These are phyloP conservation scores for Lepidurus arcticus DNA, from an alignment of 1,140 invertebrate species.

Conservation along the genomic window DNA sequence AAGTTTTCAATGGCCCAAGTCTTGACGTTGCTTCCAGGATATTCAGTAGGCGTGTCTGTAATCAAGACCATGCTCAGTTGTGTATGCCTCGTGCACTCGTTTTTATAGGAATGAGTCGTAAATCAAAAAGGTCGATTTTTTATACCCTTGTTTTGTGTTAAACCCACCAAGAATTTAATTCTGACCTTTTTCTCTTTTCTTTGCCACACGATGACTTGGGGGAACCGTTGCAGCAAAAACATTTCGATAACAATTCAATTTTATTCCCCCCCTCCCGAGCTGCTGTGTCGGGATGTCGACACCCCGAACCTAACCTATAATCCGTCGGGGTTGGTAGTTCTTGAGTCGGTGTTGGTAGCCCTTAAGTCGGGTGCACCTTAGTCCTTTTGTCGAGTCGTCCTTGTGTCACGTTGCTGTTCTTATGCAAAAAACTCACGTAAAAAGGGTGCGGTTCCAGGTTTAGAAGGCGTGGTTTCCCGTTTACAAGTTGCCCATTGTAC, in stretches of 20 bases:
- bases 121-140: neutral
- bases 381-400: no score
- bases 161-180: neutral
- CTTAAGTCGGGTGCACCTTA: no score
- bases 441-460: slow-evolving; percentile 2
- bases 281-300: neutral
- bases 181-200: neutral
- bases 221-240: neutral
- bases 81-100: neutral
- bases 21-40: neutral
- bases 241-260: neutral
- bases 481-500: slow-evolving; percentile 19
- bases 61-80: neutral
- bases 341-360: no score
- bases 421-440: neutral
- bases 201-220: neutral
- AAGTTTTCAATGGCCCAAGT: neutral
- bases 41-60: neutral
- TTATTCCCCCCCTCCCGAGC: neutral
- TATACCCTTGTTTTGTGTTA: neutral
- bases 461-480: slow-evolving; percentile 1
- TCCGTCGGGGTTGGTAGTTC: no score
- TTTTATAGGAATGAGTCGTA: neutral
- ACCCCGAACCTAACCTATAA: neutral
- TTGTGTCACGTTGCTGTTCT: no score